A percentile compares a stretch with the other conserved stretches of the same genome.
Evolutionary conservation across 2,797 vertebrate species (phyloP).

Genomic region (Cryptoblepharus egeriae): DNA sequence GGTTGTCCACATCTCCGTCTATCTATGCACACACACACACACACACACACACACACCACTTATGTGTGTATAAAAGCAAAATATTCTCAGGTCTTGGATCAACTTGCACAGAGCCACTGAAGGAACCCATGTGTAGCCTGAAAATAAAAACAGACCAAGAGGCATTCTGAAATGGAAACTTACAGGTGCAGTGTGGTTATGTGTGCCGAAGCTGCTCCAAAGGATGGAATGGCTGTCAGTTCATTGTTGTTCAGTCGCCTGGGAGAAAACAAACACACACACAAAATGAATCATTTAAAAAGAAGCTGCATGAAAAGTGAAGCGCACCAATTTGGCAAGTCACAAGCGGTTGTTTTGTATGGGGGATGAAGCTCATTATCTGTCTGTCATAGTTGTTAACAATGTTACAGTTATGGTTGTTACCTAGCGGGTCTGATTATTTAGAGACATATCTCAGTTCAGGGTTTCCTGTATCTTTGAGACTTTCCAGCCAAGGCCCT

Average conservation of each 20-base stretch:
- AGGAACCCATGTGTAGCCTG: background rate
- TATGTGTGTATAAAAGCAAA: too few relatives aligned
- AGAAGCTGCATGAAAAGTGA: background rate
- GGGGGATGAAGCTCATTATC: background rate
- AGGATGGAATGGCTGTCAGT: slow-evolving; percentile 87
- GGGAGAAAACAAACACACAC: slow-evolving; percentile 50
- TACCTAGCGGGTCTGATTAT: background rate
- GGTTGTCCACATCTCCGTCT: too few relatives aligned
- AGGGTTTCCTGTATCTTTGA: background rate
- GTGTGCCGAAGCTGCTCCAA: slow-evolving; percentile 81
- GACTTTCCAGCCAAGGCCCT: background rate
- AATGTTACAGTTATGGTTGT: background rate
- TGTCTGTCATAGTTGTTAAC: background rate
- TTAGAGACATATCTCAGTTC: background rate
- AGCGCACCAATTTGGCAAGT: fast-evolving
- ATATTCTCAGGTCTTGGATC: too few relatives aligned
- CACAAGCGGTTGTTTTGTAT: fast-evolving
- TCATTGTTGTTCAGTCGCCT: slow-evolving; percentile 93
- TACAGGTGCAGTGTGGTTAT: slow-evolving; percentile 89
- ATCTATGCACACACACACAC: too few relatives aligned
- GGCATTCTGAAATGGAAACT: slow-evolving; percentile 72
- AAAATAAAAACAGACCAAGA: fast-evolving
- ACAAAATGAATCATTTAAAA: slow-evolving; percentile 2
- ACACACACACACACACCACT: too few relatives aligned
- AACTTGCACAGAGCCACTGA: background rate